Percentiles rank a stretch among this genome's conserved stretches.
Evolutionary conservation across 1,140 invertebrate species (phyloP).

Genomic region (Cotesia glomerata): DNA sequence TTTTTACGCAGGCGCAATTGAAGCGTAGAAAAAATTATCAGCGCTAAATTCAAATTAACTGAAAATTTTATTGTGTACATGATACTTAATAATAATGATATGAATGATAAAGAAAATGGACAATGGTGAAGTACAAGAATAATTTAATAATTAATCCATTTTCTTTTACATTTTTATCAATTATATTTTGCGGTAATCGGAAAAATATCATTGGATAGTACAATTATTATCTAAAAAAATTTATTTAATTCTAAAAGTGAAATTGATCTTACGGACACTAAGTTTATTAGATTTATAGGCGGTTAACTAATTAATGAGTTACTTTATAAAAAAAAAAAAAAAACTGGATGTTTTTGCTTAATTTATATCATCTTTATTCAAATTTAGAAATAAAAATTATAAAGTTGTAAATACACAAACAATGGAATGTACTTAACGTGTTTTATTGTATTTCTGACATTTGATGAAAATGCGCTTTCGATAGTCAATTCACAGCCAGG

Average conservation of each 20-base stretch:
- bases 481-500: slow-evolving; percentile 24
- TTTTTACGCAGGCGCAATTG: not conserved
- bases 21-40: not conserved
- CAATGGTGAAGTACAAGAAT: too few relatives aligned
- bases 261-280: too few relatives aligned
- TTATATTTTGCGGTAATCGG: too few relatives aligned
- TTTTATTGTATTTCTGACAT: not conserved
- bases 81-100: too few relatives aligned
- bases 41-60: not conserved
- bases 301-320: too few relatives aligned
- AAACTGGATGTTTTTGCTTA: not conserved
- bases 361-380: not conserved
- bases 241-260: too few relatives aligned
- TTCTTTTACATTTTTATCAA: too few relatives aligned
- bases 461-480: slow-evolving; percentile 16
- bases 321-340: not conserved
- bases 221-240: too few relatives aligned
- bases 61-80: not conserved
- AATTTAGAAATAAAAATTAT: not conserved
- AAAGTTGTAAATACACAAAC: not conserved
- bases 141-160: too few relatives aligned
- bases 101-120: too few relatives aligned
- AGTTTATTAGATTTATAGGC: too few relatives aligned
- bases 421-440: slow-evolving; percentile 8
- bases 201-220: too few relatives aligned